A percentile compares a stretch with the other conserved stretches of the same genome.
Conservation (phyloP, 2,797 vertebrate genomes). For the Thripadectes ignobilis region DNA sequence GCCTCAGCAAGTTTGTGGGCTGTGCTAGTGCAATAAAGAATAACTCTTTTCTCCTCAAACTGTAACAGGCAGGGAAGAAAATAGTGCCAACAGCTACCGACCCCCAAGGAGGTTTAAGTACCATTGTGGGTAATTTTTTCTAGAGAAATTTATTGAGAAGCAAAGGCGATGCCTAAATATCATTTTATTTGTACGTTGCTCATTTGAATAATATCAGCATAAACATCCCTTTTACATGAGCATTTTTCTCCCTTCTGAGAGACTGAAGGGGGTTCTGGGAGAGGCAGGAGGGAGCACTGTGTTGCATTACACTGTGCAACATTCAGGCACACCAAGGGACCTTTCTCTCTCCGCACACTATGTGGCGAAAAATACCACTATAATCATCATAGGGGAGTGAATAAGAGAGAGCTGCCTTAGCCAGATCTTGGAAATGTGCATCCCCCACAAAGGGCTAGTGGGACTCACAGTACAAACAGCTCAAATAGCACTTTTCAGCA, state of each 20-base stretch:
- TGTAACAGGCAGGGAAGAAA: slow-evolving; percentile 16
- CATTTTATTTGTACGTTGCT: not conserved
- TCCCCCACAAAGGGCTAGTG: not conserved
- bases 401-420: not conserved
- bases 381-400: not conserved
- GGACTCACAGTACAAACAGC: not conserved
- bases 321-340: not conserved
- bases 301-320: not conserved
- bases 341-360: not conserved
- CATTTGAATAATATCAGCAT: slow-evolving; percentile 4
- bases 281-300: not conserved
- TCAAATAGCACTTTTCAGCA: not conserved
- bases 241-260: not conserved
- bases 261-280: not conserved
- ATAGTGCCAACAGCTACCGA: not conserved
- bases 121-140: not conserved
- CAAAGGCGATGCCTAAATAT: not conserved
- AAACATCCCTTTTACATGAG: not conserved
- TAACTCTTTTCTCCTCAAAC: not conserved
- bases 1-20: not conserved
- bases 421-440: slow-evolving; percentile 1
- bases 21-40: not conserved
- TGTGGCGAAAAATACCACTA: not conserved
- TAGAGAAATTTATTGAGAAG: not conserved
- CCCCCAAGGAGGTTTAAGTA: not conserved